Base-by-base conservation (phyloP, 35 echinoderm and acorn worm species). In the Eucidaris tribuloides region DNA sequence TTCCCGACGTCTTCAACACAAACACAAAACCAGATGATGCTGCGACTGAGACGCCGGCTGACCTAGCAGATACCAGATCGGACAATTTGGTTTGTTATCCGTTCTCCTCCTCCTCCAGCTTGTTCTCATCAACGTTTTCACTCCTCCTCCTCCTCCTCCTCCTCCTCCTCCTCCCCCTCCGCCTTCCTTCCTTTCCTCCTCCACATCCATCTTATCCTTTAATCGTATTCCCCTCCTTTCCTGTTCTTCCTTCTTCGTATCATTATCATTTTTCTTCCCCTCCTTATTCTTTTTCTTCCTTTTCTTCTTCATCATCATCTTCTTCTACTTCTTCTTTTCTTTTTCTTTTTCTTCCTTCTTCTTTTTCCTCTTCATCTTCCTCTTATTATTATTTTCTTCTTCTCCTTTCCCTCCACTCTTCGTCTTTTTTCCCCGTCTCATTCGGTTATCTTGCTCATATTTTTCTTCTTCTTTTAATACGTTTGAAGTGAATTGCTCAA, bases 1-100 rank as follows among this genome's bases (percentile, higher is more conserved):
- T 91, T 55, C 93, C 93, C 7, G 65, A 72, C 9, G 45, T 90
- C 4, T 96, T 91, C 56, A 96, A 96, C 71, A 60, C 58, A 18
- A 76, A 96, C 50, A 72, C 80, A 5, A 80, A 87, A 37, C 56
- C 78, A 35, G 84, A 91, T 34, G 64, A 96, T 27, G 44, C 86
- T 1, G 36, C 17, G 19, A 60, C 0, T 7, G 93, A 91, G 0
- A 88, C 45, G 30, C 88, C 89, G 0, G 58, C 20, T 13, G 88
- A 91, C 64, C 42, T 65, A 2, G 68, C 88, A n/a, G 93, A 96
- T 56, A 79, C 44, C 2, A 59, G 93, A 28, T 96, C 93, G 5
- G 93, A 96, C 62, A 85, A 91, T 25, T 58, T 41, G 62, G 89
- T 91, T 71, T 56, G 28, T 78, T 32, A 32, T 20, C 39, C 41